Evolutionary conservation across 2,797 vertebrate genomes (phyloP).

Genomic region (Tapirus indicus): DNA sequence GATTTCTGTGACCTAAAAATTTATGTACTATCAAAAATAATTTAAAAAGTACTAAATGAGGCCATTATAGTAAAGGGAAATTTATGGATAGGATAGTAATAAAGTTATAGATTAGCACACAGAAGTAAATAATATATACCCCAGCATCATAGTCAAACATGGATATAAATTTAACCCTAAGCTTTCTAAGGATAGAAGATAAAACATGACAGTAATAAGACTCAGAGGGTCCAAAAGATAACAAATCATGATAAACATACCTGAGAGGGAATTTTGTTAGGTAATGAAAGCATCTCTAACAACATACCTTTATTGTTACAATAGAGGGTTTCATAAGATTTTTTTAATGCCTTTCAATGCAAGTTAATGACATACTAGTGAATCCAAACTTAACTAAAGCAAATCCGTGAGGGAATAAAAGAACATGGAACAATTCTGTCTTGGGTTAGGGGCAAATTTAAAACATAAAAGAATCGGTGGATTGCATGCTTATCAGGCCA

Average conservation of each 20-base stretch:
- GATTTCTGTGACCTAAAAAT: background rate
- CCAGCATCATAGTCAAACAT: background rate
- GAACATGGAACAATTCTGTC: background rate
- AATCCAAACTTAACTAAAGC: background rate
- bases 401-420: background rate
- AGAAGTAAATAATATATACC: background rate
- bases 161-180: background rate
- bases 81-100: background rate
- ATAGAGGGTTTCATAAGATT: background rate
- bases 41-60: background rate
- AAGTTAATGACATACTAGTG: background rate
- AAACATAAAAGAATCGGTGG: background rate
- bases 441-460: background rate
- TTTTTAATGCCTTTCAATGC: background rate
- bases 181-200: background rate
- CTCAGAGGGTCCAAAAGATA: background rate
- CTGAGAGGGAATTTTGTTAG: background rate
- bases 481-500: background rate
- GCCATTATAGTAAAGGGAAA: background rate
- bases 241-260: background rate
- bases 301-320: background rate
- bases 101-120: background rate
- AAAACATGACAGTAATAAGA: background rate
- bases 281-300: background rate
- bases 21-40: background rate